These are phyloP conservation scores for Bagarius yarrelli DNA, from an alignment of 2,113 vertebrate species.

Conservation along the genomic window DNA sequence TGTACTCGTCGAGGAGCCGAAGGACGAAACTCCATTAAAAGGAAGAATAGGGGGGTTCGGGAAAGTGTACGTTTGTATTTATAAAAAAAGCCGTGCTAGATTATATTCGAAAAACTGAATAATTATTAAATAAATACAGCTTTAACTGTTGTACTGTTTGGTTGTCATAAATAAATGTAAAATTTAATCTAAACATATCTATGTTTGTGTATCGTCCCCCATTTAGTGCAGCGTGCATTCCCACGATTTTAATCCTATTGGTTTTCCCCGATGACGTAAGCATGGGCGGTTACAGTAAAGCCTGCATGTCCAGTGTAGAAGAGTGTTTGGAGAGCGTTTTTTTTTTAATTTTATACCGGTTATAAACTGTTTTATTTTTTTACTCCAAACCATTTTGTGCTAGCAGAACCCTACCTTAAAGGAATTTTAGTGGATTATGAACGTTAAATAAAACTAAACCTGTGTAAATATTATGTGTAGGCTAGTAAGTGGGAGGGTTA, in stretches of 20 bases:
- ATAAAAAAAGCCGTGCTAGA: no score
- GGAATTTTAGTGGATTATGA: neutral
- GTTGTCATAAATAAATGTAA: neutral
- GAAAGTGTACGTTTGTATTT: neutral
- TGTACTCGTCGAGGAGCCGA: constrained; percentile 23
- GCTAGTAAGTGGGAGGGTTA: neutral
- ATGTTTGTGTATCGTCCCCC: neutral
- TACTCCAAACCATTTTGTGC: neutral
- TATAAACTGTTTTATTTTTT: neutral
- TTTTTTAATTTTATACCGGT: neutral
- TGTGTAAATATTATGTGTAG: neutral
- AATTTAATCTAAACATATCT: neutral
- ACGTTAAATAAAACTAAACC: neutral
- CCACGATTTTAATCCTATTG: constrained; percentile 71
- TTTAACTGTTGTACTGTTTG: neutral
- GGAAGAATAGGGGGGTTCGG: neutral
- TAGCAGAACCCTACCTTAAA: neutral
- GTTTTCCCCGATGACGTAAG: constrained; percentile 66
- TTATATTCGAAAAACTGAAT: neutral
- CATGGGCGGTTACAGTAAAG: constrained; percentile 20
- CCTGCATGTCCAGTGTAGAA: neutral
- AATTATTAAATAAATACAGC: fast-evolving
- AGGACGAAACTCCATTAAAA: neutral
- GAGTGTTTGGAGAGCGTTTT: neutral
- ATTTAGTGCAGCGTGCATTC: constrained; percentile 45